Evolutionary conservation across 2,888 invertebrate genomes (phyloP).

Genomic region (Mythimna vitellina): DNA sequence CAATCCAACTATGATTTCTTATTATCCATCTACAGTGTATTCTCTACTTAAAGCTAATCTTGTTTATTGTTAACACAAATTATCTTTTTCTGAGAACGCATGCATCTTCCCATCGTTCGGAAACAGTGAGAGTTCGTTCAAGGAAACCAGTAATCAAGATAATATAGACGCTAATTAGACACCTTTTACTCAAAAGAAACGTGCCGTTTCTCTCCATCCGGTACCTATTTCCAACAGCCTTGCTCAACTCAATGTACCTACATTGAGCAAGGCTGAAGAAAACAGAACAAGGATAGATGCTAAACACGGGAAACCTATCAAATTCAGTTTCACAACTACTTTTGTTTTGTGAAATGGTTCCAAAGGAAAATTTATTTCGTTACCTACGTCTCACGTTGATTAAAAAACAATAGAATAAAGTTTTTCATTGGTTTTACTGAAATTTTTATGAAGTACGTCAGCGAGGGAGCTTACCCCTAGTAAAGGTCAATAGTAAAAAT

Average conservation of each 20-base stretch:
- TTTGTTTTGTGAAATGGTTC: neutral
- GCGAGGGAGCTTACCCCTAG: neutral
- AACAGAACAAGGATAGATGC: neutral
- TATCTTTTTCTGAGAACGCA: conserved; percentile 6
- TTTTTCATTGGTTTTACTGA: neutral
- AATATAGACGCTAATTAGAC: neutral
- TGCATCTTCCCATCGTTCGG: conserved; percentile 18
- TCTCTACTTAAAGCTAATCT: conserved; percentile 2
- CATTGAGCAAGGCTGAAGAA: too few relatives aligned
- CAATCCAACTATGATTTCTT: neutral
- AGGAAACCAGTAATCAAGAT: conserved; percentile 21
- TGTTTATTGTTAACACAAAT: conserved; percentile 11
- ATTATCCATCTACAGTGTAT: neutral
- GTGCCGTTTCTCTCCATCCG: neutral
- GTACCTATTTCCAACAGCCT: too few relatives aligned
- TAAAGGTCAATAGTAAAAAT: neutral
- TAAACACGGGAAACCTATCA: neutral
- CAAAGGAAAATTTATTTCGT: neutral
- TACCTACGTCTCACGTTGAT: neutral
- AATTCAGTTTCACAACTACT: neutral
- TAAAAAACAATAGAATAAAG: neutral
- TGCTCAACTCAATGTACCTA: too few relatives aligned
- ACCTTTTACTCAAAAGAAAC: neutral
- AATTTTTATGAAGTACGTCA: neutral
- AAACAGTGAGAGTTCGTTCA: conserved; percentile 16